These are phyloP conservation scores for Pangasianodon gigas DNA, from an alignment of 2,113 vertebrate genomes.

Conservation along the genomic window DNA sequence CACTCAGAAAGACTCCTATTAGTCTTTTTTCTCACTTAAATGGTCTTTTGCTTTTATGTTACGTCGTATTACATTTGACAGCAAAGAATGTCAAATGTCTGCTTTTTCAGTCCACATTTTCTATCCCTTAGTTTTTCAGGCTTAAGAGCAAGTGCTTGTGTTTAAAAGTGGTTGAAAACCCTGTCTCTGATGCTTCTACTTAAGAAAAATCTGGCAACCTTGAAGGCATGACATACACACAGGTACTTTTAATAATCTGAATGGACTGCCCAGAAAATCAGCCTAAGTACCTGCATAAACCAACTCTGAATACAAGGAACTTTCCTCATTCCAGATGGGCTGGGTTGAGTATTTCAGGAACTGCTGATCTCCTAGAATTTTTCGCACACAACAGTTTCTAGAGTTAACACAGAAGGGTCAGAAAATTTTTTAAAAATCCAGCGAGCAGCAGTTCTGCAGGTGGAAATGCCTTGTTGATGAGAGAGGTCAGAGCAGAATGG, in stretches of 20 bases:
- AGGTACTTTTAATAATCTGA: not conserved
- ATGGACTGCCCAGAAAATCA: not conserved
- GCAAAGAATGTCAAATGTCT: not conserved
- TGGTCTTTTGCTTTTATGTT: not conserved
- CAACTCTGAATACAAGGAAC: not conserved
- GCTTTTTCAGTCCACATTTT: not conserved
- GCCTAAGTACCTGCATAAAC: not conserved
- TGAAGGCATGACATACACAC: not conserved
- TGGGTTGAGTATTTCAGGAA: not conserved
- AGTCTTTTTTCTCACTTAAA: not conserved
- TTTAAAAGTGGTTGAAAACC: not conserved
- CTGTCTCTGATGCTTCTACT: not conserved
- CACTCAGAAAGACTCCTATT: not conserved
- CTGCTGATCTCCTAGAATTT: not conserved
- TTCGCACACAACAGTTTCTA: not conserved
- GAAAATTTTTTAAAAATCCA: not conserved
- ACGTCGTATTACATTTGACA: not conserved
- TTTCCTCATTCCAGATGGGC: not conserved
- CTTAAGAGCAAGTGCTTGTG: not conserved
- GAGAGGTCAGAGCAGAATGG: not conserved
- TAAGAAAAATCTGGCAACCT: not conserved
- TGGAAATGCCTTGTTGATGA: not conserved
- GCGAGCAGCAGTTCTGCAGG: not conserved
- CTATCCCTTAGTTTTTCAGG: not conserved
- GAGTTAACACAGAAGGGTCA: not conserved